Percentiles rank a stretch among this genome's conserved stretches.
These are phyloP conservation scores for Moxostoma hubbsi DNA, from an alignment of 2,797 vertebrate species.

Conservation along the genomic window DNA sequence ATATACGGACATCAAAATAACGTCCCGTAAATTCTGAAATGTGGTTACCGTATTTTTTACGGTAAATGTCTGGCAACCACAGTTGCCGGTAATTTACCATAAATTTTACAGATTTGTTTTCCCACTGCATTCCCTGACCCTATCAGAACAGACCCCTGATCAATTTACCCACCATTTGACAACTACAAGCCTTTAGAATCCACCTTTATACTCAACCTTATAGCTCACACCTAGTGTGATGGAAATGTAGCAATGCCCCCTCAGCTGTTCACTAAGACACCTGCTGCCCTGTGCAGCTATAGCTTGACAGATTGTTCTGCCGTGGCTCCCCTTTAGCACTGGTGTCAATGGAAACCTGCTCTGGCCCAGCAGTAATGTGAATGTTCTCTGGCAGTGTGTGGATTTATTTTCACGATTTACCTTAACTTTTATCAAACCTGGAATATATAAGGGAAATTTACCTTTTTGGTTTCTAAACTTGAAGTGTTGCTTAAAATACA, in stretches of 20 bases:
- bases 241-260: conserved; percentile 28
- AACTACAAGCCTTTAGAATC: conserved; percentile 4
- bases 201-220: conserved; percentile 14
- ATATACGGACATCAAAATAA: too few relatives aligned
- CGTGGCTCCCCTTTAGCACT: conserved; percentile 8
- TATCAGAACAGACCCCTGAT: too few relatives aligned
- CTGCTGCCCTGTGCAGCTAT: conserved; percentile 32
- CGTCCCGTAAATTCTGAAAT: too few relatives aligned
- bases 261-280: conserved; percentile 16
- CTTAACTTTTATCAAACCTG: too few relatives aligned
- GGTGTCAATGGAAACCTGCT: conserved; percentile 15
- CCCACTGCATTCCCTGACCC: not conserved
- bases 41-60: too few relatives aligned
- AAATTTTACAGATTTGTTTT: not conserved
- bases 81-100: too few relatives aligned
- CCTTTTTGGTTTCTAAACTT: too few relatives aligned
- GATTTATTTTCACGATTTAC: too few relatives aligned
- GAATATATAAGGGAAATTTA: too few relatives aligned
- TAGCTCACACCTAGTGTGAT: conserved; percentile 22
- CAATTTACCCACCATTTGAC: not conserved
- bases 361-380: not conserved
- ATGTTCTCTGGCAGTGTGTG: not conserved
- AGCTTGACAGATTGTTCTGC: conserved; percentile 21
- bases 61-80: too few relatives aligned
- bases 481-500: too few relatives aligned